phyloP scores from a whole-genome alignment of 2,888 invertebrate genomes.

The Oscheius sp. region DNA sequence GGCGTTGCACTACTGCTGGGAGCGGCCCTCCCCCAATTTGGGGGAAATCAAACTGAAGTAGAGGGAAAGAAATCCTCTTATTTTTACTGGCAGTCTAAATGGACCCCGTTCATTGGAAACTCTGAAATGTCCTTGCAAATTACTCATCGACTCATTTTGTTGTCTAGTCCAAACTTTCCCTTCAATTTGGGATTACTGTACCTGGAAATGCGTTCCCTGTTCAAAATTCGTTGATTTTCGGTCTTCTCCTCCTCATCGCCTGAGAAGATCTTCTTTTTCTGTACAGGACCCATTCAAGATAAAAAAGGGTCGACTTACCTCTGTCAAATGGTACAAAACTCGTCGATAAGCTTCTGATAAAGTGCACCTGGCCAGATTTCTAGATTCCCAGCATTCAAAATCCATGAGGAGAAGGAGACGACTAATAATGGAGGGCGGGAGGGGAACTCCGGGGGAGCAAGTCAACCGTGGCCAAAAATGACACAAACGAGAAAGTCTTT shows the following conservation, averaged over 20 bases:
- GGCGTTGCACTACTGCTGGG: no score
- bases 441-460: background rate
- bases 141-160: no score
- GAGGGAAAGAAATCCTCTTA: no score
- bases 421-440: background rate
- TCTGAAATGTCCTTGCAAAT: no score
- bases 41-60: no score
- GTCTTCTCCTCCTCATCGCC: no score
- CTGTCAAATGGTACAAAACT: slow-evolving; percentile 4
- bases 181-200: no score
- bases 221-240: background rate
- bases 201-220: background rate
- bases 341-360: slow-evolving; percentile 9
- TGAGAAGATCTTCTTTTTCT: no score
- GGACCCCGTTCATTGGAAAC: no score
- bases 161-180: no score
- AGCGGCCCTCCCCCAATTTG: no score
- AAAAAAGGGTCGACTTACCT: background rate
- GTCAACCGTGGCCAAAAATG: background rate
- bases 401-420: slow-evolving; percentile 12
- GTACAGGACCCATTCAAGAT: background rate
- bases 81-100: no score
- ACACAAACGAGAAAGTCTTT: background rate
- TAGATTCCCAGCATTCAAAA: slow-evolving; percentile 14
- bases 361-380: slow-evolving; percentile 18